These are phyloP conservation scores for Streblospio benedicti DNA, from an alignment of 1,140 invertebrate genomes.

Conservation along the genomic window DNA sequence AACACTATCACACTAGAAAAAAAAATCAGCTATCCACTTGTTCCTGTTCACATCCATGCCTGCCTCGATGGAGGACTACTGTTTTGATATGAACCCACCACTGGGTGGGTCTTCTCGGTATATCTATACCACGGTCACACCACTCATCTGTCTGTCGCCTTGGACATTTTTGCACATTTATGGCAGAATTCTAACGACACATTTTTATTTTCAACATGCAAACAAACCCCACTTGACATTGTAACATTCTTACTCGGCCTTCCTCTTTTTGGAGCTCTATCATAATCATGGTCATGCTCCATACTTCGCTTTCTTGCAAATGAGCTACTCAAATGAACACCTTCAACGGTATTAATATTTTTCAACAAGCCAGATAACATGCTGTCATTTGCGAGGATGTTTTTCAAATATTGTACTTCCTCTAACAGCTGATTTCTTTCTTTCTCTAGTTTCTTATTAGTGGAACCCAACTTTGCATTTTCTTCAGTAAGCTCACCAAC, in stretches of 20 bases:
- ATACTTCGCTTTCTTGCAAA: conserved; percentile 19
- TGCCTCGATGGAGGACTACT: not conserved
- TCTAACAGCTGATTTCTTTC: conserved; percentile 24
- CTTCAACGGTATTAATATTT: conserved; percentile 33
- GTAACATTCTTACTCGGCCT: not conserved
- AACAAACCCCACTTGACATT: conserved; percentile 31
- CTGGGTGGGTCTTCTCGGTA: no score
- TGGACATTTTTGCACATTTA: conserved; percentile 19
- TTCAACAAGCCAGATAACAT: conserved; percentile 32
- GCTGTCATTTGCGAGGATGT: conserved; percentile 38
- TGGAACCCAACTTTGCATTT: conserved; percentile 24
- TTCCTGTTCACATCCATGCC: not conserved
- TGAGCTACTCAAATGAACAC: conserved; percentile 29
- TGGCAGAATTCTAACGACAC: conserved; percentile 39
- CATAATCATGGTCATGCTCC: conserved; percentile 30
- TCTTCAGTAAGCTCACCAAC: conserved; percentile 25
- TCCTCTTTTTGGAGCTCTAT: not conserved
- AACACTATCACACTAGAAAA: not conserved
- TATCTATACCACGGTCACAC: not conserved
- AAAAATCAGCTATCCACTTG: not conserved
- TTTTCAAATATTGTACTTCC: conserved; percentile 36
- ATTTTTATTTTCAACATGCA: conserved; percentile 36
- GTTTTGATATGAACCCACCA: not conserved
- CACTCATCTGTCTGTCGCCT: not conserved
- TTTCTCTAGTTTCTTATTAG: conserved; percentile 16